phyloP scores from a whole-genome alignment of 2,113 vertebrate species.

The Hystrix brachyura region DNA sequence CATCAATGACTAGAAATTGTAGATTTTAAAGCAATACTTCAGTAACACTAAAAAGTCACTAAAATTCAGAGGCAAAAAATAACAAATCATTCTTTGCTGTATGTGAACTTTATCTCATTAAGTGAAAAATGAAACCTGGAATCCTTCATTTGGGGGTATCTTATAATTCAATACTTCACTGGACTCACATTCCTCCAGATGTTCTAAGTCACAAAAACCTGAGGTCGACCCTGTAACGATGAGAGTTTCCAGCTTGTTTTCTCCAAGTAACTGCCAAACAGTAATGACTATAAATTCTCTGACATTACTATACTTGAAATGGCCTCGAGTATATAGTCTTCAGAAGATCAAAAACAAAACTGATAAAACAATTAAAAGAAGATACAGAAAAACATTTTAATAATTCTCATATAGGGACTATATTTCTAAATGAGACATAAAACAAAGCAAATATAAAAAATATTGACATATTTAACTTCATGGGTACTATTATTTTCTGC shows the following conservation, averaged over 20 bases:
- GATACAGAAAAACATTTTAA: neutral
- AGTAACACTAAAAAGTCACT: neutral
- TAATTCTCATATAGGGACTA: neutral
- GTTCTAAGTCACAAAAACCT: neutral
- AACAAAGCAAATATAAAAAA: conserved; percentile 19
- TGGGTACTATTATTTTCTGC: neutral
- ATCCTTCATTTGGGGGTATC: neutral
- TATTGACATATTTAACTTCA: conserved; percentile 18
- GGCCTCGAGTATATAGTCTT: neutral
- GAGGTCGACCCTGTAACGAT: neutral
- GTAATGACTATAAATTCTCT: neutral
- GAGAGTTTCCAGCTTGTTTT: neutral
- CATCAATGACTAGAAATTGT: neutral
- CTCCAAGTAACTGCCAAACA: neutral
- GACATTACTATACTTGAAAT: neutral
- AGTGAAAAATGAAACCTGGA: neutral
- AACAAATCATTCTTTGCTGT: neutral
- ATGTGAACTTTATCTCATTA: neutral
- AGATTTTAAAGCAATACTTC: conserved; percentile 30
- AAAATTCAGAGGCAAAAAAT: neutral
- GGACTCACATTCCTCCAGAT: neutral
- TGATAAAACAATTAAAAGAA: conserved; percentile 21
- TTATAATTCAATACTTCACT: neutral
- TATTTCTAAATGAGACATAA: conserved; percentile 39
- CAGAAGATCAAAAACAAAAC: conserved; percentile 43